Evolutionary conservation across 2,797 vertebrate genomes (phyloP).

Genomic region (Ptychadena robeensis): DNA sequence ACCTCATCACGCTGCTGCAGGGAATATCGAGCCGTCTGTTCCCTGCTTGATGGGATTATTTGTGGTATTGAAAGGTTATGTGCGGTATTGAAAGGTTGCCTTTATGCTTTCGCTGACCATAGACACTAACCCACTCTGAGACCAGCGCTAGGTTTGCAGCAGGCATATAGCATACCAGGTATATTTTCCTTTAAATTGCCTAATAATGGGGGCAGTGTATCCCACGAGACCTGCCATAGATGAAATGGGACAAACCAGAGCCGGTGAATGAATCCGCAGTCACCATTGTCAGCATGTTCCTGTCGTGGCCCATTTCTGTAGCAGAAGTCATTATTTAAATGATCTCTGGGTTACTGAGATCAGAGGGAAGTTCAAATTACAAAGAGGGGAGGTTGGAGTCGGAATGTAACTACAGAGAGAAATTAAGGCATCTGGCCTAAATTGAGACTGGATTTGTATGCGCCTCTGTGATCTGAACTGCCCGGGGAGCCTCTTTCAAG

Average conservation of each 20-base stretch:
- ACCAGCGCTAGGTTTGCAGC: too few species aligned
- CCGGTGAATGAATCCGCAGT: background rate
- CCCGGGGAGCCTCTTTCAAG: background rate
- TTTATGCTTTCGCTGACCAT: too few species aligned
- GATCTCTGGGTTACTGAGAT: background rate
- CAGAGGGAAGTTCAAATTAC: background rate
- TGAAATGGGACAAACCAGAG: background rate
- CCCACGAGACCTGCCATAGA: background rate
- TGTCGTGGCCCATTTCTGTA: background rate
- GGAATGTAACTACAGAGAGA: background rate
- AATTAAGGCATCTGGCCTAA: background rate
- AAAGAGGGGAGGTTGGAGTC: background rate
- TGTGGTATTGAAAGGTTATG: too few species aligned
- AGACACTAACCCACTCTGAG: too few species aligned
- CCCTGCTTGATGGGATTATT: too few species aligned
- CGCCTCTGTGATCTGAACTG: background rate
- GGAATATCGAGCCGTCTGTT: too few species aligned
- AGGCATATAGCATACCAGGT: too few species aligned
- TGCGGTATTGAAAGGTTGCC: too few species aligned
- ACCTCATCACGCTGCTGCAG: too few species aligned
- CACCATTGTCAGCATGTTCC: background rate
- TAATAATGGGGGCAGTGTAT: too few species aligned
- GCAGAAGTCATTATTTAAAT: background rate
- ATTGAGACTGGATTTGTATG: background rate
- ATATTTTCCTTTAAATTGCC: background rate